A percentile compares a stretch with the other conserved stretches of the same genome.
phyloP scores from a whole-genome alignment of 2,888 invertebrate species.

The Plebejus melissa region DNA sequence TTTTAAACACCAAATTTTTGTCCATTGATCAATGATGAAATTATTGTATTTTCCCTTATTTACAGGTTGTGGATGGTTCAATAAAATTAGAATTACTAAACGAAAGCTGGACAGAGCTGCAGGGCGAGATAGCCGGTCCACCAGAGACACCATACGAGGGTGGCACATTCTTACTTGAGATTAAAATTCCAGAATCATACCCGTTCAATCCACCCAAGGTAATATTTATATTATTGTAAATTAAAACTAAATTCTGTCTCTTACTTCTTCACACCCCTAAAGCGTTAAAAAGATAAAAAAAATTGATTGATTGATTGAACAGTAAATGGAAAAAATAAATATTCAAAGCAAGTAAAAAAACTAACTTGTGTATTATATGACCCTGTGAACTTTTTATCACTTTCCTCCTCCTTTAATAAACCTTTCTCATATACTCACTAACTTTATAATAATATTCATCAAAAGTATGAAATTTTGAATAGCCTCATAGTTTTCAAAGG shows the following conservation, averaged over 20 bases:
- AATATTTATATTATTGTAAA: slow-evolving; percentile 37
- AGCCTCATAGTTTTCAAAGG: neutral
- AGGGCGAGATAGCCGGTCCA: slow-evolving; percentile 98
- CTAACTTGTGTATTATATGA: neutral
- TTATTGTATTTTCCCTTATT: slow-evolving; percentile 32
- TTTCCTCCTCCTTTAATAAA: no score
- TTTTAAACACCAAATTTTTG: no score
- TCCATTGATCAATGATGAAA: neutral
- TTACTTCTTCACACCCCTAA: no score
- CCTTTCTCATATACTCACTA: neutral
- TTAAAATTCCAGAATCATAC: slow-evolving; percentile 98
- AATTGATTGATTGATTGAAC: no score
- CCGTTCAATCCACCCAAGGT: slow-evolving; percentile 99
- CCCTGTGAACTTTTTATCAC: neutral
- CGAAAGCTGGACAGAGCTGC: slow-evolving; percentile 94
- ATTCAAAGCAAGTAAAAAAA: no score
- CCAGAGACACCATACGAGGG: slow-evolving; percentile 99
- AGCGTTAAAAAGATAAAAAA: no score
- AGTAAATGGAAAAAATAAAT: no score
- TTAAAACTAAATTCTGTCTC: no score
- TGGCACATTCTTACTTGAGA: slow-evolving; percentile 95
- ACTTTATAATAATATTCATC: neutral
- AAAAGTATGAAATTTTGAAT: neutral
- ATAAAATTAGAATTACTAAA: slow-evolving; percentile 94
- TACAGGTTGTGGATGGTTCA: slow-evolving; percentile 90